phyloP scores from a whole-genome alignment of 2,888 invertebrate genomes.

The Listrodromus nycthemerus region DNA sequence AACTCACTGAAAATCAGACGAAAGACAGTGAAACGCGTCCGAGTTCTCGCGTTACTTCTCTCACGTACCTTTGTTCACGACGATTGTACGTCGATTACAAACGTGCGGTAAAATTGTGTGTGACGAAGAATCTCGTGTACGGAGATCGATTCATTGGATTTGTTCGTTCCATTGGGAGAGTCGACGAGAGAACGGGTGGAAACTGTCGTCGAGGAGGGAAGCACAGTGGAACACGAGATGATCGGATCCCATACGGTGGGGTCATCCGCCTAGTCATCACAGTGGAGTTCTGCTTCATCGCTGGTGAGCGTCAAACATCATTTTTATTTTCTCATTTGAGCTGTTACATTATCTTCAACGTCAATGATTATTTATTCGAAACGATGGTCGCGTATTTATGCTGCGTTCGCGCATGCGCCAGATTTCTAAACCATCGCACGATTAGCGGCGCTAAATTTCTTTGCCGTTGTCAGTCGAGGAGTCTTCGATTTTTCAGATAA shows the following conservation, averaged over 20 bases:
- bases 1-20: not conserved
- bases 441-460: not conserved
- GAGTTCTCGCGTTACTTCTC: not conserved
- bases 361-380: not conserved
- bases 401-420: not conserved
- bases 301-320: slow-evolving; percentile 75
- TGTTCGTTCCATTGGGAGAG: not conserved
- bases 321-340: not conserved
- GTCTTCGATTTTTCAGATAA: not conserved
- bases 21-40: not conserved
- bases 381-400: not conserved
- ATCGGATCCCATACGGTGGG: slow-evolving; percentile 72
- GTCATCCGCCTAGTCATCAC: slow-evolving; percentile 81
- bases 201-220: slow-evolving; percentile 11
- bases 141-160: slow-evolving; percentile 17
- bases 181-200: not conserved
- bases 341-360: not conserved
- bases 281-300: slow-evolving; percentile 84
- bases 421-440: not conserved
- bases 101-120: not conserved
- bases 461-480: not conserved
- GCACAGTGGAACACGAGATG: slow-evolving; percentile 70
- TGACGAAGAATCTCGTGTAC: not conserved
- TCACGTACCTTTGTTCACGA: not conserved
- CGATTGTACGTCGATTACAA: not conserved